Conservation (phyloP, 1,140 invertebrate species). For the Reticulitermes speratus region DNA sequence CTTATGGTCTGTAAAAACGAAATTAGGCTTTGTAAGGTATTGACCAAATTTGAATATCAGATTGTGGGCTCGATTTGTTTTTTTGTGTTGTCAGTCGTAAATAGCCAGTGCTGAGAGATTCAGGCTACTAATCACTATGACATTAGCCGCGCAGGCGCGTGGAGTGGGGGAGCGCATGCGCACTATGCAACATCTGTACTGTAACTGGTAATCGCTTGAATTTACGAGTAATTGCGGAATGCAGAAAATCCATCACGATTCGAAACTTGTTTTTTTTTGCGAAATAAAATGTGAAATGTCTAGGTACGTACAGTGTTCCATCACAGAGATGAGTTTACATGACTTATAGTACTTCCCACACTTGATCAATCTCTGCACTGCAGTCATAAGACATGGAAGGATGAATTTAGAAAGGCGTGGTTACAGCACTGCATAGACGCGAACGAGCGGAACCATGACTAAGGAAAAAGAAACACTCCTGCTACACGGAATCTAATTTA, state of each 20-base stretch:
- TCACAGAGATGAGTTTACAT: not conserved
- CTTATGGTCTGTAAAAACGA: too few species aligned
- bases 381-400: not conserved
- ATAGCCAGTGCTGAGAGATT: too few species aligned
- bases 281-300: not conserved
- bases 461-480: constrained; percentile 7
- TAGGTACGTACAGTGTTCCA: not conserved
- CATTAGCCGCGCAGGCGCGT: too few species aligned
- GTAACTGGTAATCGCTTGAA: too few species aligned
- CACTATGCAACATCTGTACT: too few species aligned
- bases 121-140: too few species aligned
- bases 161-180: too few species aligned
- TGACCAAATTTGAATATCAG: too few species aligned
- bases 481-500: not conserved
- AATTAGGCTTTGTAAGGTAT: too few species aligned
- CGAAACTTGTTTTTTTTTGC: not conserved
- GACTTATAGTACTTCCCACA: not conserved
- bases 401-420: not conserved
- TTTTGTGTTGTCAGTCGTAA: too few species aligned
- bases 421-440: not conserved
- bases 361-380: not conserved
- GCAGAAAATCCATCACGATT: not conserved
- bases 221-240: not conserved
- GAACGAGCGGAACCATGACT: not conserved
- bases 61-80: too few species aligned